Base-by-base conservation (phyloP, 2,797 vertebrate species). In the Sebastes reedi region DNA sequence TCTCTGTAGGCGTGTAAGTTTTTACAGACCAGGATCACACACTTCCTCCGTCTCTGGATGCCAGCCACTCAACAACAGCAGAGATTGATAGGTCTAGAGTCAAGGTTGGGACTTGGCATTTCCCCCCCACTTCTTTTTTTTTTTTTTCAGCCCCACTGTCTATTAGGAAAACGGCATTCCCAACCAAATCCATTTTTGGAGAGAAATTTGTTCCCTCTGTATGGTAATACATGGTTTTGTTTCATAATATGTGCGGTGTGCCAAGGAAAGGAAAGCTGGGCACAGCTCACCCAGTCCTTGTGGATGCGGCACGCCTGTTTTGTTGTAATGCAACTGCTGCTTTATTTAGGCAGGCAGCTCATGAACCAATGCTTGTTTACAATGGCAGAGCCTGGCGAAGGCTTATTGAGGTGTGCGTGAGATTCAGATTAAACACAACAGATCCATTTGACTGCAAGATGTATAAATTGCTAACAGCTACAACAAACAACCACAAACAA, bases 51-150 rank as follows among this genome's bases (percentile, higher is more conserved):
- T 32, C 56, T 81, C 73, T 82, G 87, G 80, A 91, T 84, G 83
- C 79, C 90, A 89, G 85, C 84, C 71, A 77, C 81, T 83, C 83
- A 80, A 87, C 87, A 81, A 56, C 81, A 68, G 81, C 81, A 62
- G 76, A 92, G 86, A 93, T 92, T 89, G 90, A 94, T 92, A 80
- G 84, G 81, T 85, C 71, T 83, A 34, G 80, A 93, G 89, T 92
- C 90, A 90, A 93, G 87, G 89, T 92, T 85, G 79, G 75, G 80
- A 77, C 87, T 16, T 74, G 85, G 79, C 72, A 85, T 82, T 67
- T 62, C 39, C 52, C 68, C 67, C 20, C 29, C 36, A 29, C 12
- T 1, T 8, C 11, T 25, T 8, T 50, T 12, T 70, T 1, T 27
- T 50, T 18, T 70, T 56, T 75, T 76, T 73, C 67, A 82, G 54